Percentiles rank a stretch among this genome's conserved stretches.
Conservation (phyloP, 1,140 invertebrate genomes). For the Mamestra configurata region DNA sequence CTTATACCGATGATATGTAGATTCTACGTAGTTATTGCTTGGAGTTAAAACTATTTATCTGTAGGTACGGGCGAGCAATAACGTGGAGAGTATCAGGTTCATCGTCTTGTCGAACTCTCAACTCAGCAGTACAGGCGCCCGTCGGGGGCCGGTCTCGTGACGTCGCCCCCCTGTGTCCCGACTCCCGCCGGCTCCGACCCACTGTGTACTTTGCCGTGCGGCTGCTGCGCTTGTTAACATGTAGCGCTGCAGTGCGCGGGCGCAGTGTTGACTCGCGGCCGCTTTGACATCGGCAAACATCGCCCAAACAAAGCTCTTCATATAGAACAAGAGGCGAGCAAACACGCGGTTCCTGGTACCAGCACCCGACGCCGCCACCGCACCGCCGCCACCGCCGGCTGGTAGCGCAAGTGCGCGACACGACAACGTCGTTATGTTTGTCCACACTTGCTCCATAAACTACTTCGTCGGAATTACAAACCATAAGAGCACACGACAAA, state of each 20-base stretch:
- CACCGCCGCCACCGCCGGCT: neutral
- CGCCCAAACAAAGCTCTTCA: conserved; percentile 35
- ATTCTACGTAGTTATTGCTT: no score
- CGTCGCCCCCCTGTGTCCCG: no score
- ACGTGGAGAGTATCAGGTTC: no score
- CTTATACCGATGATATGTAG: no score
- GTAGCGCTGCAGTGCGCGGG: neutral
- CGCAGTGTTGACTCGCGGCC: conserved; percentile 33
- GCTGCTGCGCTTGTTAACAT: neutral
- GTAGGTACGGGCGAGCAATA: no score
- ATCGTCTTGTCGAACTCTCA: no score
- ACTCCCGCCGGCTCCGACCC: neutral
- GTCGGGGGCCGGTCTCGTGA: no score
- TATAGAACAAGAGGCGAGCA: conserved; percentile 43
- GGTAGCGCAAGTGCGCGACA: no score
- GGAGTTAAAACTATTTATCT: no score
- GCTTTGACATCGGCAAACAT: conserved; percentile 38
- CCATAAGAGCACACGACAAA: neutral
- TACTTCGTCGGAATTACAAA: neutral
- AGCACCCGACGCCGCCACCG: neutral
- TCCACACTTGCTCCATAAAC: neutral
- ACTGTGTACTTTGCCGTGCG: neutral
- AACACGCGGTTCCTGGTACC: conserved; percentile 42
- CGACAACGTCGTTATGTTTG: neutral
- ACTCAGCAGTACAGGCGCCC: no score